Evolutionary conservation across 2,888 invertebrate species (phyloP).

Genomic region (Scaeva pyrastri): DNA sequence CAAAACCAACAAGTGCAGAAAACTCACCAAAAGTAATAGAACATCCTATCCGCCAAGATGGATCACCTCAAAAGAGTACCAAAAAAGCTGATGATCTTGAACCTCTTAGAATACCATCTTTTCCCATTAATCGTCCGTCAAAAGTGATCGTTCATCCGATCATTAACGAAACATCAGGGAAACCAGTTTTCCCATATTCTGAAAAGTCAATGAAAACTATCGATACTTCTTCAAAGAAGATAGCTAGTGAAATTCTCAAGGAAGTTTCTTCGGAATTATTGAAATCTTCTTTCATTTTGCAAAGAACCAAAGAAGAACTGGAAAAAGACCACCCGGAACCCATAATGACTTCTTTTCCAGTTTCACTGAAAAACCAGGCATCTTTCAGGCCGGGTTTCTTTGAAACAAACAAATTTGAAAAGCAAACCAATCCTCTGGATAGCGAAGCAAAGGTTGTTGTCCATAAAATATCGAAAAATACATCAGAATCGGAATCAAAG

Average conservation of each 20-base stretch:
- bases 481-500: neutral
- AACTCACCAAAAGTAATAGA: neutral
- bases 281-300: slow-evolving; percentile 22
- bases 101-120: slow-evolving; percentile 16
- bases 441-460: slow-evolving; percentile 16
- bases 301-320: neutral
- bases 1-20: neutral
- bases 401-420: slow-evolving; percentile 6
- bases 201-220: slow-evolving; percentile 43
- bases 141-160: slow-evolving; percentile 58
- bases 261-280: slow-evolving; percentile 58
- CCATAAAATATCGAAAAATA: neutral
- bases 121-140: slow-evolving; percentile 47
- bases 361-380: neutral
- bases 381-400: slow-evolving; percentile 47
- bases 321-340: neutral
- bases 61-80: slow-evolving; percentile 17
- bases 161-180: neutral
- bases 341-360: slow-evolving; percentile 47
- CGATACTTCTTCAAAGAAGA: slow-evolving; percentile 48
- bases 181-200: slow-evolving; percentile 55
- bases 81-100: neutral
- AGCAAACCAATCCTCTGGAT: slow-evolving; percentile 36
- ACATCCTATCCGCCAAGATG: slow-evolving; percentile 19
- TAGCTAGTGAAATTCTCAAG: slow-evolving; percentile 45